Base-by-base conservation (phyloP, 2,113 vertebrate species). In the Capra hircus region DNA sequence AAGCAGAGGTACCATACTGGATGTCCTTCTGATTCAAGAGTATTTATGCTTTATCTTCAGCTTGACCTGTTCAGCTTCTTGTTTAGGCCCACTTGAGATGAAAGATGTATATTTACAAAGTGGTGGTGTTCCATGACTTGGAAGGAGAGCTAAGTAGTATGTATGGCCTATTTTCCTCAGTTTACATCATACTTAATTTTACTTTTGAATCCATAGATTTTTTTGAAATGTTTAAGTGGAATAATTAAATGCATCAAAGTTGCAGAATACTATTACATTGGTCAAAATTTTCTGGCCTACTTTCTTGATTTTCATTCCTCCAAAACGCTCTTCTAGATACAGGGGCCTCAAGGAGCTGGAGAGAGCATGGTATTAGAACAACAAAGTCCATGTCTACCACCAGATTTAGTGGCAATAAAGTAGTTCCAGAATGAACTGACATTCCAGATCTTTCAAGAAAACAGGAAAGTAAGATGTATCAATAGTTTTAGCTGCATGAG, bases 171-270 rank as follows among this genome's bases (percentile, higher is more conserved):
- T 52, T 85, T 93, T 85, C 48, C 59, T 85, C 6, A 21, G 7
- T 82, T 77, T 96, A 85, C 77, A n/a, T 48, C 30, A 55, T n/a
- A 80, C 6, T 45, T 52, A 57, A 57, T 28, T 93, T 62, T 94
- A 94, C n/a, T 91, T 96, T 81, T 77, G n/a, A 96, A 90, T 85
- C 81, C 21, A 71, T 2, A 43, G n/a, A 81, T 88, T 92, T 92
- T 80, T 84, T 40, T 67, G 59, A 94, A 50, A 43, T 80, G 52
- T 94, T 95, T 86, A 82, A 71, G 33, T 86, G 48, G 48, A n/a
- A 82, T 40, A 95, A 88, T 85, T 90, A 96, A 96, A 82, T 19
- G 33, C 19, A 91, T 9, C 50, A 40, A 85, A 92, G 45, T 93
- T 77, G 13, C 19, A 81, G 28, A 95, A 92, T 52, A 90, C n/a